phyloP scores from a whole-genome alignment of 2,888 invertebrate genomes.

The Rotaria sp. region DNA sequence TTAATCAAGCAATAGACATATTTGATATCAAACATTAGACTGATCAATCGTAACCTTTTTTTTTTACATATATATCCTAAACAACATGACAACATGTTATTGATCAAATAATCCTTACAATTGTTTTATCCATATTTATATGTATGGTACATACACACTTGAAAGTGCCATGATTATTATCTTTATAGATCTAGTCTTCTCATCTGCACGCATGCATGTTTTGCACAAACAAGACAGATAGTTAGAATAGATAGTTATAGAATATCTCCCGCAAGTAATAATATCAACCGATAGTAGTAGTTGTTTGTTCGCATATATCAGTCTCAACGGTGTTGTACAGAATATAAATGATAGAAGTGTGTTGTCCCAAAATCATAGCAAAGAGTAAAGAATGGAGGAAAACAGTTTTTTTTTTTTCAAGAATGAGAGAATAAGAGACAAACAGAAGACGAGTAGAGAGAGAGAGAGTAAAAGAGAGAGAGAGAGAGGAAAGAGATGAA shows the following conservation, averaged over 20 bases:
- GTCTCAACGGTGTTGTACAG: background rate
- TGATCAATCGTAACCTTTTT: background rate
- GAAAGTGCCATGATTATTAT: background rate
- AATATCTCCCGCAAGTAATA: background rate
- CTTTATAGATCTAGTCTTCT: background rate
- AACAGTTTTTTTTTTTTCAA: background rate
- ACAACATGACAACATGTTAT: background rate
- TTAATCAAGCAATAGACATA: background rate
- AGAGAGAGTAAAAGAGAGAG: background rate
- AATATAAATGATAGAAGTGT: conserved; percentile 14
- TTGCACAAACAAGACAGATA: background rate
- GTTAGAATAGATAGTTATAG: background rate
- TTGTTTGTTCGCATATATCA: background rate
- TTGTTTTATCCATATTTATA: background rate
- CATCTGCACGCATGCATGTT: background rate
- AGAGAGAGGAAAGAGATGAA: background rate
- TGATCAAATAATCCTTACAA: background rate
- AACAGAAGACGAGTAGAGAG: background rate
- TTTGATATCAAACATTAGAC: background rate
- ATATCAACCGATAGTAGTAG: background rate
- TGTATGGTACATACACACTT: background rate
- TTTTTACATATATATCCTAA: background rate
- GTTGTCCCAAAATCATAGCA: background rate
- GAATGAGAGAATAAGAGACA: background rate
- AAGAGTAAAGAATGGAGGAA: background rate